phyloP scores from a whole-genome alignment of 1,140 invertebrate genomes.

The Mylabris phalerata region DNA sequence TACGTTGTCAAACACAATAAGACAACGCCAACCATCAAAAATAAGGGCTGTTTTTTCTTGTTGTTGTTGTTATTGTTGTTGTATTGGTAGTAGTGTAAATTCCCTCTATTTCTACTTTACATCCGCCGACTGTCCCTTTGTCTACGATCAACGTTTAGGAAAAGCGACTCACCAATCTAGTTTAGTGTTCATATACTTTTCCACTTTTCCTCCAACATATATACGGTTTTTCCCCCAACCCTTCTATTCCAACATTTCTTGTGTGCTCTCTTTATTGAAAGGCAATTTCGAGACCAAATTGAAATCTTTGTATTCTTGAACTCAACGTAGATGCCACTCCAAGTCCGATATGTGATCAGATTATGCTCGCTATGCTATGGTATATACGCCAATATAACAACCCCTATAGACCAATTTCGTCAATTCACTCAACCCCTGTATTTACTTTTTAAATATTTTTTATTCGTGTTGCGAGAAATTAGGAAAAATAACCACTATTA shows the following conservation, averaged over 20 bases:
- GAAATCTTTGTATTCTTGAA: constrained; percentile 43
- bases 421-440: too few species aligned
- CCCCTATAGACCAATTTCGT: constrained; percentile 9
- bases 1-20: constrained; percentile 24
- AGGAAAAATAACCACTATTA: too few species aligned
- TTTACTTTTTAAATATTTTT: too few species aligned
- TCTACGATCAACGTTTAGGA: too few species aligned
- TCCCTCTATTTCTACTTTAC: too few species aligned
- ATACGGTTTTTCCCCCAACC: too few species aligned
- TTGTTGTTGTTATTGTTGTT: too few species aligned
- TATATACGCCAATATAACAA: too few species aligned
- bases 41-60: too few species aligned
- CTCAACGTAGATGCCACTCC: constrained; percentile 37
- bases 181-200: constrained; percentile 38
- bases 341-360: constrained; percentile 42
- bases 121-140: neutral
- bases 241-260: too few species aligned
- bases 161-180: constrained; percentile 23
- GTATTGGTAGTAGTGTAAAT: too few species aligned
- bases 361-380: constrained; percentile 33
- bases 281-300: constrained; percentile 43
- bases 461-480: too few species aligned
- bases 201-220: constrained; percentile 20
- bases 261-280: constrained; percentile 34
- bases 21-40: constrained; percentile 3